These are phyloP conservation scores for Vanessa cardui DNA, from an alignment of 2,888 invertebrate species.

Conservation along the genomic window DNA sequence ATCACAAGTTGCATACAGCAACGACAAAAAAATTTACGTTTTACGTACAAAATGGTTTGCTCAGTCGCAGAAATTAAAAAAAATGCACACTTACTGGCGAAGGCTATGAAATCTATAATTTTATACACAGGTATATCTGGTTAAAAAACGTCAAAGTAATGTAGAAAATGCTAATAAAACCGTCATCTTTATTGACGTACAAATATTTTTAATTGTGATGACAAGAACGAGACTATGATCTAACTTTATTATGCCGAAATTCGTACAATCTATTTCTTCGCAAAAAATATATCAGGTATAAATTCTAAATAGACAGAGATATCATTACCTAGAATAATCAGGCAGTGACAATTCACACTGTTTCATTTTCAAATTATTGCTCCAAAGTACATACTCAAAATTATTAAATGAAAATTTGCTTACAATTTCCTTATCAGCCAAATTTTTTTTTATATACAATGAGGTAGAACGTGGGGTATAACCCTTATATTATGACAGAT, in stretches of 20 bases:
- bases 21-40: constrained; percentile 30
- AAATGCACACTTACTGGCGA: constrained; percentile 79
- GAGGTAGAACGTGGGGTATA: constrained; percentile 76
- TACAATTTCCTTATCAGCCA: constrained; percentile 71
- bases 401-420: constrained; percentile 59
- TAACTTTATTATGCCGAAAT: constrained; percentile 35
- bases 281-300: constrained; percentile 41
- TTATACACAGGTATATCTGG: constrained; percentile 31
- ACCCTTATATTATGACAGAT: constrained; percentile 71
- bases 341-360: constrained; percentile 60
- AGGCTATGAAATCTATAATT: constrained; percentile 44
- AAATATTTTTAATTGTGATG: constrained; percentile 46
- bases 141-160: constrained; percentile 38
- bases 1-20: constrained; percentile 36
- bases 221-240: constrained; percentile 34
- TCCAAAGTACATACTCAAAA: constrained; percentile 58
- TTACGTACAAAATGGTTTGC: constrained; percentile 39
- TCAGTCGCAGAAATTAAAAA: constrained; percentile 61
- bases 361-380: constrained; percentile 65
- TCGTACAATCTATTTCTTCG: constrained; percentile 41
- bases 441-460: constrained; percentile 75
- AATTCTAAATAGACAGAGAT: constrained; percentile 46
- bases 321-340: constrained; percentile 47
- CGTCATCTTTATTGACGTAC: constrained; percentile 28
- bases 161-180: constrained; percentile 36